phyloP scores from a whole-genome alignment of 1,140 invertebrate species.

The Antheraea mylitta region DNA sequence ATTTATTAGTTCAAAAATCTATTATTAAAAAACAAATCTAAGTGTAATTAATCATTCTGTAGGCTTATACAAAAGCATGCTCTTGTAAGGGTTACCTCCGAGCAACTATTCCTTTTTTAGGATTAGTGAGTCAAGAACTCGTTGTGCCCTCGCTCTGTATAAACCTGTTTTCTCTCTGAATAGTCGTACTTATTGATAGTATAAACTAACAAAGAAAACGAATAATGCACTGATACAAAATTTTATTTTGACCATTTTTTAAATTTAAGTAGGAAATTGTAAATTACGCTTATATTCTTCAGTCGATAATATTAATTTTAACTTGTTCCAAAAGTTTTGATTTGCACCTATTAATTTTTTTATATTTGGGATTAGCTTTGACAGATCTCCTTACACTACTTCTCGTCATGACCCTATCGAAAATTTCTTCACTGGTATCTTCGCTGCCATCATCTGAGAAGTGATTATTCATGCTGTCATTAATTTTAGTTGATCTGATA shows the following conservation, averaged over 20 bases:
- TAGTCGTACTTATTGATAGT: background rate
- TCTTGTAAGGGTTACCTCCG: background rate
- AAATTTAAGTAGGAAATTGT: background rate
- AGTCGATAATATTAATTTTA: slow-evolving; percentile 70
- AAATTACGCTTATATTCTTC: slow-evolving; percentile 13
- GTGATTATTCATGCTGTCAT: slow-evolving; percentile 72
- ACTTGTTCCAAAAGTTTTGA: slow-evolving; percentile 68
- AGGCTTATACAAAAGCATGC: background rate
- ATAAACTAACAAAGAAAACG: background rate
- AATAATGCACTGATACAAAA: slow-evolving; percentile 8
- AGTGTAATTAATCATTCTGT: background rate
- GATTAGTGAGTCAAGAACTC: background rate
- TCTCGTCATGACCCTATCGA: slow-evolving; percentile 69
- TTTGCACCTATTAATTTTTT: slow-evolving; percentile 70
- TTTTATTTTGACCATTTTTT: slow-evolving; percentile 7
- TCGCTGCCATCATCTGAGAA: slow-evolving; percentile 72
- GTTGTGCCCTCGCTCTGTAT: background rate
- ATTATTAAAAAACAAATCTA: no score
- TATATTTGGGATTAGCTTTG: slow-evolving; percentile 73
- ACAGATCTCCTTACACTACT: slow-evolving; percentile 68
- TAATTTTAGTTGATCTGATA: slow-evolving; percentile 63
- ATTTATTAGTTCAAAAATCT: no score
- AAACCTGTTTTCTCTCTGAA: background rate
- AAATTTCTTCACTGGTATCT: slow-evolving; percentile 72
- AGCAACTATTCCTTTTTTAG: background rate